These are phyloP conservation scores for Drosophila athabasca DNA, from an alignment of 1,140 invertebrate species.

Conservation along the genomic window DNA sequence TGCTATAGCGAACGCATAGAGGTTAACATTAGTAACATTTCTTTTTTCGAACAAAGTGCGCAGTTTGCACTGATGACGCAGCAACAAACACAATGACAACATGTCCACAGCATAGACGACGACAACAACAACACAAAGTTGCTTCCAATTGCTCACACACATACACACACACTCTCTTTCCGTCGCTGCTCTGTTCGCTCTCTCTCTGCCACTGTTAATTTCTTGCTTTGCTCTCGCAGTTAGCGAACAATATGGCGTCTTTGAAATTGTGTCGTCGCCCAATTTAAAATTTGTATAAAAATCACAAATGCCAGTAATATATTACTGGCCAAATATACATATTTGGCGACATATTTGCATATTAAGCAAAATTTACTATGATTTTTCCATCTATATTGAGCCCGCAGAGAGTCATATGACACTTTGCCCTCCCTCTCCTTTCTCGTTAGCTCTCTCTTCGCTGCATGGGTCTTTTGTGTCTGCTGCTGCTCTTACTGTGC, in stretches of 20 bases:
- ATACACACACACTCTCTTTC: constrained; percentile 23
- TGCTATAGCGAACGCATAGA: constrained; percentile 34
- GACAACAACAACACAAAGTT: constrained; percentile 29
- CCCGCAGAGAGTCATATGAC: constrained; percentile 13
- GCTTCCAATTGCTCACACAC: constrained; percentile 17
- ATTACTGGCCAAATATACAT: no score
- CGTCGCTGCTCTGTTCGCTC: constrained; percentile 7
- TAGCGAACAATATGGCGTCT: constrained; percentile 72
- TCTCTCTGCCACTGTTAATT: constrained; percentile 54
- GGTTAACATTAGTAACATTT: constrained; percentile 46
- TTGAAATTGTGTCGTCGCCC: constrained; percentile 71
- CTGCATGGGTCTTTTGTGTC: constrained; percentile 54
- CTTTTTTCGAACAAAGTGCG: constrained; percentile 64
- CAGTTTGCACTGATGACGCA: constrained; percentile 80
- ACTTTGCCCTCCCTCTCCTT: no score
- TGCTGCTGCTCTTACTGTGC: constrained; percentile 4
- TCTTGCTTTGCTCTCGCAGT: constrained; percentile 15
- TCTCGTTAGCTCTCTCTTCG: constrained; percentile 5
- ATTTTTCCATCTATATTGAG: not conserved
- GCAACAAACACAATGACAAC: constrained; percentile 66
- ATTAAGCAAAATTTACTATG: constrained; percentile 26
- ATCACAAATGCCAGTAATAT: constrained; percentile 45
- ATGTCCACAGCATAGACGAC: constrained; percentile 45
- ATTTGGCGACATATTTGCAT: constrained; percentile 9
- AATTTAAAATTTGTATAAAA: constrained; percentile 55